Conservation (phyloP, 1,140 invertebrate species). For the Brachionus koreanus region DNA sequence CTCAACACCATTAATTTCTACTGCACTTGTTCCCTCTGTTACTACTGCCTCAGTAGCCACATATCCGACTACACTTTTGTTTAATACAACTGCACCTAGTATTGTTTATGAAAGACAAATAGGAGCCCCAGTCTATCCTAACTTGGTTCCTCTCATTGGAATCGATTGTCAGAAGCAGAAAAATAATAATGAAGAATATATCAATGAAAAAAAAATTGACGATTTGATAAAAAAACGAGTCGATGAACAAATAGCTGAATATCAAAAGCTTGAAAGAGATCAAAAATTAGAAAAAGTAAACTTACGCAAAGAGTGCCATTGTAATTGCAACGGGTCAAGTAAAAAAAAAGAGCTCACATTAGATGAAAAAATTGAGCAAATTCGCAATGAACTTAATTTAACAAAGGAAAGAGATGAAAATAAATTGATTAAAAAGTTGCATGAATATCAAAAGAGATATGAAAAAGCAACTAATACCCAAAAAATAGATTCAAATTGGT, state of each 20-base stretch:
- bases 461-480: neutral
- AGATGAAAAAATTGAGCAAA: slow-evolving; percentile 20
- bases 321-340: neutral
- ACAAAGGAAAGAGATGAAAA: slow-evolving; percentile 14
- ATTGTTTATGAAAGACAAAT: neutral
- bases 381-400: slow-evolving; percentile 1
- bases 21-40: neutral
- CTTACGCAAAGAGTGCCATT: neutral
- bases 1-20: neutral
- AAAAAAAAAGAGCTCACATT: neutral
- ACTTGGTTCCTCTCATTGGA: neutral
- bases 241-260: neutral
- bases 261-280: neutral
- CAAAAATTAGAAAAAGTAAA: neutral
- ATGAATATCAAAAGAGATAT: neutral
- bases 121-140: neutral
- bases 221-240: slow-evolving; percentile 6
- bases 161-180: neutral
- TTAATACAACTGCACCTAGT: neutral
- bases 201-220: neutral
- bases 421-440: neutral
- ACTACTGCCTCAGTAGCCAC: neutral
- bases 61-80: neutral
- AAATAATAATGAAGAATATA: neutral
- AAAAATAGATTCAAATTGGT: neutral